phyloP scores from a whole-genome alignment of 2,113 vertebrate species.

The Geococcyx californianus region DNA sequence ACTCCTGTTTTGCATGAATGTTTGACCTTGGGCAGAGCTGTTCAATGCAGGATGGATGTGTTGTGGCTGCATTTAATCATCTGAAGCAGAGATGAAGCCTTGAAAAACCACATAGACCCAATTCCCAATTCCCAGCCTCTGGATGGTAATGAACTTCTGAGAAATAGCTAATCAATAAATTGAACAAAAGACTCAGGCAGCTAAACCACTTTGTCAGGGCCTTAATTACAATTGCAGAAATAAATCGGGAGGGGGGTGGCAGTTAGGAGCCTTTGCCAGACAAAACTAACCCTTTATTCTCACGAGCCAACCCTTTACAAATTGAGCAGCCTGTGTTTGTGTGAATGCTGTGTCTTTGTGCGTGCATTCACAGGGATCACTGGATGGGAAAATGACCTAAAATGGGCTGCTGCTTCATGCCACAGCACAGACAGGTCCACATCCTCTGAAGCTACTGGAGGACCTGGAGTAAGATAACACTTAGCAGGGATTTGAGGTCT shows the following conservation, averaged over 20 bases:
- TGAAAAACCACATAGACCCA: conserved; percentile 65
- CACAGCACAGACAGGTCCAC: neutral
- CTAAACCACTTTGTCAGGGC: conserved; percentile 65
- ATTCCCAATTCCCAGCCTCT: conserved; percentile 62
- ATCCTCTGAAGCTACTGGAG: neutral
- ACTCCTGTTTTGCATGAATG: conserved; percentile 67
- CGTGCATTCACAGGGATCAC: rapidly evolving
- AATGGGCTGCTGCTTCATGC: rapidly evolving
- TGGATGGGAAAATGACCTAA: neutral
- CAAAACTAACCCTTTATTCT: conserved; percentile 54
- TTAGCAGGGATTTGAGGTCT: neutral
- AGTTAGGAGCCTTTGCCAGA: conserved; percentile 50
- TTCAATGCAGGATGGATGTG: conserved; percentile 66
- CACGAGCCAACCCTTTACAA: conserved; percentile 19
- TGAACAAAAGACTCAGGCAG: conserved; percentile 73
- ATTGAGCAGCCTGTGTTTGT: neutral
- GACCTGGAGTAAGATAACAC: neutral
- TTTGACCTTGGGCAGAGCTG: conserved; percentile 76
- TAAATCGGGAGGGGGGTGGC: conserved; percentile 43
- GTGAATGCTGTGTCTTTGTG: neutral
- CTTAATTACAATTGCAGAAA: conserved; percentile 76
- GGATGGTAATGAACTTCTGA: conserved; percentile 79
- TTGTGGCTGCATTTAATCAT: conserved; percentile 73
- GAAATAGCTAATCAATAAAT: conserved; percentile 80
- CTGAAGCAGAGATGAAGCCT: conserved; percentile 63